Evolutionary conservation across 2,113 vertebrate genomes (phyloP).

Genomic region (Crotalus viridis): DNA sequence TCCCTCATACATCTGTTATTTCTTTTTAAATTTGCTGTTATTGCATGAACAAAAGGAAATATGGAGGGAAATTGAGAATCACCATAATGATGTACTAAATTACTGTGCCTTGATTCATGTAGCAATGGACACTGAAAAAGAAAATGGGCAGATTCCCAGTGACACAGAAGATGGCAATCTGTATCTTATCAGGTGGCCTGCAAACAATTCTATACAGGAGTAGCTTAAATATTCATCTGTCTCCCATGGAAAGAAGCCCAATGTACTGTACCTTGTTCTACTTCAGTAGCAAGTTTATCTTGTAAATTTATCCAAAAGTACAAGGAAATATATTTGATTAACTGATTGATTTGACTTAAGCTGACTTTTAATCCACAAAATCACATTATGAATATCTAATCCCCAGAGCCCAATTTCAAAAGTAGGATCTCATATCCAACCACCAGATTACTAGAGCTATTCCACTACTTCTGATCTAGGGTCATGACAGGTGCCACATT

Average conservation of each 20-base stretch:
- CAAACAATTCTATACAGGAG: constrained; percentile 7
- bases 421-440: not conserved
- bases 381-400: not conserved
- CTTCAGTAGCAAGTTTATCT: constrained; percentile 17
- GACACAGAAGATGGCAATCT: constrained; percentile 8
- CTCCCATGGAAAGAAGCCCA: constrained; percentile 1
- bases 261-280: constrained; percentile 7
- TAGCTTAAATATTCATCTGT: constrained; percentile 50
- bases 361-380: not conserved
- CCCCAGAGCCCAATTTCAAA: not conserved
- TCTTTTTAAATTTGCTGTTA: not conserved
- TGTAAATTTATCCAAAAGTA: not conserved
- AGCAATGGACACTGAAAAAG: not conserved
- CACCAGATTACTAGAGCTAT: not conserved
- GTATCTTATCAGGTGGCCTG: not conserved
- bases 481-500: not conserved
- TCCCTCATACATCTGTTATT: not conserved
- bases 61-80: not conserved
- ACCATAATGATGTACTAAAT: not conserved
- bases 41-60: not conserved
- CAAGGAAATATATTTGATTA: not conserved
- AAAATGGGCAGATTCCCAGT: not conserved
- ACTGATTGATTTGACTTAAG: not conserved
- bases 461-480: not conserved
- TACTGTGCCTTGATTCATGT: not conserved